Conservation (phyloP, 1,140 invertebrate species). For the Wiebesia pumilae region DNA sequence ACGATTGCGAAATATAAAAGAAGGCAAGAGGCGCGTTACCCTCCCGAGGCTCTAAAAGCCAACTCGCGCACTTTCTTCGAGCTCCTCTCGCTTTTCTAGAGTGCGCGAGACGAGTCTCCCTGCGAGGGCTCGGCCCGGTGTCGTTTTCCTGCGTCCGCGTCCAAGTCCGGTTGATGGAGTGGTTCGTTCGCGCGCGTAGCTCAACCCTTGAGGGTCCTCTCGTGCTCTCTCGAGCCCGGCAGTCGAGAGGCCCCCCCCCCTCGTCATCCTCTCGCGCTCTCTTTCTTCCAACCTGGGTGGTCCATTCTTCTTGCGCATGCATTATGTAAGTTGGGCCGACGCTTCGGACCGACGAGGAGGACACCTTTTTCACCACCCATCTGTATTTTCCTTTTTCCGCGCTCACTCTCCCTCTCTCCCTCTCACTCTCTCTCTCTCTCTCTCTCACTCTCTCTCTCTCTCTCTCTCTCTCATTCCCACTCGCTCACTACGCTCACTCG, state of each 20-base stretch:
- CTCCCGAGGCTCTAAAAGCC: slow-evolving; percentile 12
- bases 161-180: slow-evolving; percentile 68
- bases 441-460: neutral
- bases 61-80: neutral
- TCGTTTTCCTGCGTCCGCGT: slow-evolving; percentile 57
- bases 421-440: neutral
- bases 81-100: slow-evolving; percentile 13
- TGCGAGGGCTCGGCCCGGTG: neutral
- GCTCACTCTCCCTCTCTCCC: neutral
- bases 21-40: neutral
- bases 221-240: neutral
- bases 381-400: slow-evolving; percentile 49
- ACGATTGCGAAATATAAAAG: neutral
- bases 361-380: slow-evolving; percentile 36
- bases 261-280: slow-evolving; percentile 53
- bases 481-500: no score
- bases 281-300: slow-evolving; percentile 69
- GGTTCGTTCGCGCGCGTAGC: slow-evolving; percentile 62
- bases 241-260: neutral
- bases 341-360: slow-evolving; percentile 16
- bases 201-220: slow-evolving; percentile 64
- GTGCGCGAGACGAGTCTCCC: neutral
- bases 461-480: no score
- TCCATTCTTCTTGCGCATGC: slow-evolving; percentile 70
- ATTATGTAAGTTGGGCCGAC: slow-evolving; percentile 58